Evolutionary conservation across 1,140 invertebrate species (phyloP).

Genomic region (Nymphalis io): DNA sequence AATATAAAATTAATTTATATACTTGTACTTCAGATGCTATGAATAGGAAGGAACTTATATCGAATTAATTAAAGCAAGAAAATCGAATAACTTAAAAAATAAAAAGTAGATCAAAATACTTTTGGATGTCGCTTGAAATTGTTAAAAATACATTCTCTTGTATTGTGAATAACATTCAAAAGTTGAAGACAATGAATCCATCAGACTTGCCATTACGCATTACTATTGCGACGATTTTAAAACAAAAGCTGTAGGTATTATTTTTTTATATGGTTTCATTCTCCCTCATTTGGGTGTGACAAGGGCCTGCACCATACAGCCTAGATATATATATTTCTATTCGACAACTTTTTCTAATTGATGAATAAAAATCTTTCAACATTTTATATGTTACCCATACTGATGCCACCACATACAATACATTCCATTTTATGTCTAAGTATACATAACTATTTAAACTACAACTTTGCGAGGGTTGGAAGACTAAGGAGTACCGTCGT

Average conservation of each 20-base stretch:
- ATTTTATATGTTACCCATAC: not conserved
- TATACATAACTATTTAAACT: slow-evolving; percentile 11
- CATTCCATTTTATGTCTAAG: not conserved
- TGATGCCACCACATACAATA: not conserved
- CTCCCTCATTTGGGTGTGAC: too few species aligned
- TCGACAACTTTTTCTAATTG: too few species aligned
- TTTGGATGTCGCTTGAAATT: slow-evolving; percentile 8
- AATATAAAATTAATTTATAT: slow-evolving; percentile 9
- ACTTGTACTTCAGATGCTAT: slow-evolving; percentile 31
- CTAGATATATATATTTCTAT: too few species aligned
- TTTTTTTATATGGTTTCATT: too few species aligned
- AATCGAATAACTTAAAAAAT: slow-evolving; percentile 10
- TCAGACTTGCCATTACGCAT: not conserved
- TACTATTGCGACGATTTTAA: not conserved
- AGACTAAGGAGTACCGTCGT: slow-evolving; percentile 7
- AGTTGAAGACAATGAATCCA: not conserved
- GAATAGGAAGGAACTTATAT: slow-evolving; percentile 18
- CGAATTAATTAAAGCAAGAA: slow-evolving; percentile 14
- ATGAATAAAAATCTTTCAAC: too few species aligned
- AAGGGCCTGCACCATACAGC: too few species aligned
- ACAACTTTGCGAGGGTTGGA: slow-evolving; percentile 5
- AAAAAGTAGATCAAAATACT: slow-evolving; percentile 20
- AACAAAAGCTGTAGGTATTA: too few species aligned
- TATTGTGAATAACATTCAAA: slow-evolving; percentile 7
- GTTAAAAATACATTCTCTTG: slow-evolving; percentile 1